Evolutionary conservation across 2,888 invertebrate genomes (phyloP).

Genomic region (Pilophorus perplexus): DNA sequence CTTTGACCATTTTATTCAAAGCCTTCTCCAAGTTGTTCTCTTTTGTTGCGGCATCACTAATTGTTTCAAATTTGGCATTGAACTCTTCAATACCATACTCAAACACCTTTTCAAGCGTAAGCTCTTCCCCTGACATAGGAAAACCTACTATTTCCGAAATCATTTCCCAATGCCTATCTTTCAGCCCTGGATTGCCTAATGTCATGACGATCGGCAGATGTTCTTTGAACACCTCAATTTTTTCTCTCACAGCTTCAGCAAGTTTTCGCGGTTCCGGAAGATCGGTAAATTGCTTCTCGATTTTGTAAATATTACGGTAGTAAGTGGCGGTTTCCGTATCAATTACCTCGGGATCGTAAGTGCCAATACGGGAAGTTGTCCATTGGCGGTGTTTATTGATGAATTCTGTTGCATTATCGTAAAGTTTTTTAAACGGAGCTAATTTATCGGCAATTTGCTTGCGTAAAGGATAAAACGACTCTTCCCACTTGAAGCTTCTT

Average conservation of each 20-base stretch:
- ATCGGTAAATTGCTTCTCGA: slow-evolving; percentile 82
- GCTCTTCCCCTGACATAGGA: slow-evolving; percentile 74
- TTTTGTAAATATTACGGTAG: slow-evolving; percentile 75
- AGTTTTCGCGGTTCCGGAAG: slow-evolving; percentile 71
- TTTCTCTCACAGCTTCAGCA: slow-evolving; percentile 64
- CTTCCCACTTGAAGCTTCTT: slow-evolving; percentile 79
- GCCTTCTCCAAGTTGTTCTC: slow-evolving; percentile 90
- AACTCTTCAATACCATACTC: slow-evolving; percentile 88
- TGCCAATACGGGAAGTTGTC: slow-evolving; percentile 80
- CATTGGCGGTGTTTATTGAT: slow-evolving; percentile 76
- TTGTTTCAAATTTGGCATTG: slow-evolving; percentile 81
- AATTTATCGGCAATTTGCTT: slow-evolving; percentile 71
- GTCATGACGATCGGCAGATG: slow-evolving; percentile 89
- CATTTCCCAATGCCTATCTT: slow-evolving; percentile 88
- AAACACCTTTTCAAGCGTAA: slow-evolving; percentile 76
- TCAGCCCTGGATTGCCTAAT: slow-evolving; percentile 92
- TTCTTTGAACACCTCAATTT: slow-evolving; percentile 84
- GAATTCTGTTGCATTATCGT: slow-evolving; percentile 85
- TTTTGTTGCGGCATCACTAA: slow-evolving; percentile 93
- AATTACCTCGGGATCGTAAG: slow-evolving; percentile 83
- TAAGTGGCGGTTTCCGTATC: slow-evolving; percentile 72
- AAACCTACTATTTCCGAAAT: slow-evolving; percentile 93
- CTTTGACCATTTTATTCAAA: slow-evolving; percentile 81
- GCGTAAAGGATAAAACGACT: slow-evolving; percentile 83
- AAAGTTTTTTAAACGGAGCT: slow-evolving; percentile 80